These are phyloP conservation scores for Pavo muticus DNA, from an alignment of 2,113 vertebrate species.

Conservation along the genomic window DNA sequence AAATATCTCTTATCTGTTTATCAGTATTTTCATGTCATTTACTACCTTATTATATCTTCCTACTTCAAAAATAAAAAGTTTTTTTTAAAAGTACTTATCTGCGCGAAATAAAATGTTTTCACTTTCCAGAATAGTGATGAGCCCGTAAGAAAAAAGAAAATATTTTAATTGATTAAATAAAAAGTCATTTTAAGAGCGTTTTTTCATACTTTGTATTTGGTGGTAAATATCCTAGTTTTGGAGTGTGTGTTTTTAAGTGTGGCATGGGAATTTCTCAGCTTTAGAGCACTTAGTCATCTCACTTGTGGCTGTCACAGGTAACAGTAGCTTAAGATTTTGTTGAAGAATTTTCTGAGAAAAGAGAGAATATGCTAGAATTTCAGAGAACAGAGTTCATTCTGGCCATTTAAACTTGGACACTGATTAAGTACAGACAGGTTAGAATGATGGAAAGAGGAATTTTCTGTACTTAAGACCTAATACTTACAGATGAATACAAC, in stretches of 20 bases:
- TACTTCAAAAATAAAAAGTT: not conserved
- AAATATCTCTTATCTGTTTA: conserved; percentile 26
- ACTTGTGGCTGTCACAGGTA: not conserved
- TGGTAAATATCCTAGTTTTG: not conserved
- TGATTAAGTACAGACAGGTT: not conserved
- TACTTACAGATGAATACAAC: not conserved
- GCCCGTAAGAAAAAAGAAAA: not conserved
- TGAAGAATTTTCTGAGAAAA: not conserved
- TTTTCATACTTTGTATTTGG: not conserved
- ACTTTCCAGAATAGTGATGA: not conserved
- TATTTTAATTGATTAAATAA: not conserved
- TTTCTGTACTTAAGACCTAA: not conserved
- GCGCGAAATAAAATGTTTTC: not conserved
- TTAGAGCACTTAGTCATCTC: not conserved
- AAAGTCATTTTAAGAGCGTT: not conserved
- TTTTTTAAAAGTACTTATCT: not conserved
- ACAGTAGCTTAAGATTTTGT: not conserved
- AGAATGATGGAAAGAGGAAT: not conserved
- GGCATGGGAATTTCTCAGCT: not conserved
- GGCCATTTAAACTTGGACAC: not conserved
- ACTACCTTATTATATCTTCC: not conserved
- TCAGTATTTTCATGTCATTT: not conserved
- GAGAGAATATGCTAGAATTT: not conserved
- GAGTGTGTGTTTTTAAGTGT: not conserved
- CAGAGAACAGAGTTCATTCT: not conserved